Conservation (phyloP, 2,888 invertebrate species). For the Tanaodytes sp. region DNA sequence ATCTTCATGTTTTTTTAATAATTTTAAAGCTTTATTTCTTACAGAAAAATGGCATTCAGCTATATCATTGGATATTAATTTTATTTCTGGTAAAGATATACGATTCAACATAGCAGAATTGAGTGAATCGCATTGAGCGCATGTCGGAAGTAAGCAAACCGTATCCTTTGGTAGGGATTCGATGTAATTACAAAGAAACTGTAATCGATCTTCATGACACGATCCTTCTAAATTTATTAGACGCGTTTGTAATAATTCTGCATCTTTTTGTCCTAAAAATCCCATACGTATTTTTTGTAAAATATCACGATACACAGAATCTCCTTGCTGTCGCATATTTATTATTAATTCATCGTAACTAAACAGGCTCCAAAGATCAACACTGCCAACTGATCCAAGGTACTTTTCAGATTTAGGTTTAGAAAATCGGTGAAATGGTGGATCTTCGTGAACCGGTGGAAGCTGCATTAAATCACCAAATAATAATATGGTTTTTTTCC, state of each 20-base stretch:
- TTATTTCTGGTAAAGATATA: too few species aligned
- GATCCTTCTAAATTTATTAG: constrained; percentile 5
- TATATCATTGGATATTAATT: too few species aligned
- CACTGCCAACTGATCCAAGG: constrained; percentile 53
- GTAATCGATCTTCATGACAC: neutral
- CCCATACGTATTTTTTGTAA: constrained; percentile 51
- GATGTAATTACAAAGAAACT: neutral
- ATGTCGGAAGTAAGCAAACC: constrained; percentile 1
- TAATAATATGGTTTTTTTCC: too few species aligned
- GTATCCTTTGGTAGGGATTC: neutral
- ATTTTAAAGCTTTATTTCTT: too few species aligned
- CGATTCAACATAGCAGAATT: constrained; percentile 2
- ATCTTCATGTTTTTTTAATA: too few species aligned
- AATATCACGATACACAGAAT: constrained; percentile 55
- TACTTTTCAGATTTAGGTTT: too few species aligned
- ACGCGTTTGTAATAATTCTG: constrained; percentile 17
- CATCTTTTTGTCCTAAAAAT: constrained; percentile 13
- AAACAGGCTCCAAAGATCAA: constrained; percentile 60
- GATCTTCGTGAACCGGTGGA: too few species aligned
- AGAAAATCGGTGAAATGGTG: too few species aligned
- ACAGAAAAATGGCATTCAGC: too few species aligned
- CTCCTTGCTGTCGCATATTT: constrained; percentile 60
- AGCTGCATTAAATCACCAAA: too few species aligned
- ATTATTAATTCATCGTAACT: constrained; percentile 61
- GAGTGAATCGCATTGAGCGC: neutral